A percentile compares a stretch with the other conserved stretches of the same genome.
Conservation (phyloP, 2,113 vertebrate species). For the Edolisoma coerulescens region DNA sequence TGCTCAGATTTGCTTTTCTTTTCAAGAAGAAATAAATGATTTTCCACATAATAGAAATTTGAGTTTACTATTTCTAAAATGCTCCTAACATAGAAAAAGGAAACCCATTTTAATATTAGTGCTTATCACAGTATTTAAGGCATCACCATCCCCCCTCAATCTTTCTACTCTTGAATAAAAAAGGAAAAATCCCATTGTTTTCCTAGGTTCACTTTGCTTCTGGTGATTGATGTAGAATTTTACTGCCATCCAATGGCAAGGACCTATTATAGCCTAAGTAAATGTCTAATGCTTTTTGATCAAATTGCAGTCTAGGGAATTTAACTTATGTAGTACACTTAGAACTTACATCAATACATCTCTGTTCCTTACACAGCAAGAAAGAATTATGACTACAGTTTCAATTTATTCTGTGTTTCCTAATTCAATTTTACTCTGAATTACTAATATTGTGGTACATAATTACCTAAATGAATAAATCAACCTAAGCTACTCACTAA, state of each 20-base stretch:
- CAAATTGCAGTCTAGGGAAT: slow-evolving; percentile 82
- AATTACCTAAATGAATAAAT: slow-evolving; percentile 98
- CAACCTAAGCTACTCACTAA: slow-evolving; percentile 82
- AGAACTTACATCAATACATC: slow-evolving; percentile 80
- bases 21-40: background rate
- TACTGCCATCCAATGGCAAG: slow-evolving; percentile 98
- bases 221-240: slow-evolving; percentile 94
- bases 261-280: slow-evolving; percentile 78
- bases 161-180: slow-evolving; percentile 73
- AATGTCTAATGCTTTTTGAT: slow-evolving; percentile 80
- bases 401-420: slow-evolving; percentile 83
- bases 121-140: slow-evolving; percentile 52
- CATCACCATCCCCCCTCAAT: slow-evolving; percentile 60
- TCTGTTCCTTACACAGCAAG: slow-evolving; percentile 75
- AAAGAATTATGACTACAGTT: slow-evolving; percentile 81
- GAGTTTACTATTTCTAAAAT: slow-evolving; percentile 27
- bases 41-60: background rate
- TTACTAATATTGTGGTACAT: slow-evolving; percentile 89
- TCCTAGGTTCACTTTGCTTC: slow-evolving; percentile 65
- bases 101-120: slow-evolving; percentile 54
- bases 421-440: slow-evolving; percentile 93
- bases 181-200: slow-evolving; percentile 72
- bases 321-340: slow-evolving; percentile 76
- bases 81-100: slow-evolving; percentile 34
- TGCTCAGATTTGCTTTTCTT: background rate